Conservation (phyloP, 2,888 invertebrate species). For the Itoplectis maculator region DNA sequence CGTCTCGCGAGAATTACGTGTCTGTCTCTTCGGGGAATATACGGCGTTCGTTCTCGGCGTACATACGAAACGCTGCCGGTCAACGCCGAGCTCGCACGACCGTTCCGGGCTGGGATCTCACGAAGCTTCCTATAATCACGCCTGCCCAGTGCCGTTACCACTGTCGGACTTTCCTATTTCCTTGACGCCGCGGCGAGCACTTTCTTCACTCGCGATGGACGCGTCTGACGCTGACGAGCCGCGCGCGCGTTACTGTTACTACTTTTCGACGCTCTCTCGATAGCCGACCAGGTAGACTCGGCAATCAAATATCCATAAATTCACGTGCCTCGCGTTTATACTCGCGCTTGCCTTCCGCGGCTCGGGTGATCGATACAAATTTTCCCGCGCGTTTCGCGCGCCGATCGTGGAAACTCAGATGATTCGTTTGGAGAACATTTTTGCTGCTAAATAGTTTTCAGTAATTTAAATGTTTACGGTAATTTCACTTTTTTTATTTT, state of each 20-base stretch:
- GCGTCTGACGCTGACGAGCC: slow-evolving; percentile 52
- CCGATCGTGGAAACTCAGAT: neutral
- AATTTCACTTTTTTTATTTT: neutral
- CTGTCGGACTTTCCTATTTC: slow-evolving; percentile 65
- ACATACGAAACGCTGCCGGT: slow-evolving; percentile 17
- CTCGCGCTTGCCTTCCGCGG: neutral
- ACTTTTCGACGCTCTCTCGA: slow-evolving; percentile 7
- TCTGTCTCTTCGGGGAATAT: slow-evolving; percentile 24
- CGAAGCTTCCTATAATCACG: slow-evolving; percentile 66
- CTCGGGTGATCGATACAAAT: neutral
- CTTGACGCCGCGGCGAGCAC: slow-evolving; percentile 55
- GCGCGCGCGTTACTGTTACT: slow-evolving; percentile 35
- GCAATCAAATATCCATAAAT: slow-evolving; percentile 60
- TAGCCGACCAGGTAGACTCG: slow-evolving; percentile 48
- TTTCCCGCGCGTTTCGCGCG: neutral
- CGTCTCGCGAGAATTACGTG: slow-evolving; percentile 30
- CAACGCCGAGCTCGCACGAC: slow-evolving; percentile 28
- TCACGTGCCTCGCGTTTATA: neutral
- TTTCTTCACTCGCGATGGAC: slow-evolving; percentile 62
- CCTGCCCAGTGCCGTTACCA: slow-evolving; percentile 30
- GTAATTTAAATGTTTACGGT: neutral
- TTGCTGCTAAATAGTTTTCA: neutral
- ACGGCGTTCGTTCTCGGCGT: neutral
- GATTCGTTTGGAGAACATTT: neutral
- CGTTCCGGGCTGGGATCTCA: slow-evolving; percentile 58